Base-by-base conservation (phyloP, 2,888 invertebrate species). In the Euclidia mi region DNA sequence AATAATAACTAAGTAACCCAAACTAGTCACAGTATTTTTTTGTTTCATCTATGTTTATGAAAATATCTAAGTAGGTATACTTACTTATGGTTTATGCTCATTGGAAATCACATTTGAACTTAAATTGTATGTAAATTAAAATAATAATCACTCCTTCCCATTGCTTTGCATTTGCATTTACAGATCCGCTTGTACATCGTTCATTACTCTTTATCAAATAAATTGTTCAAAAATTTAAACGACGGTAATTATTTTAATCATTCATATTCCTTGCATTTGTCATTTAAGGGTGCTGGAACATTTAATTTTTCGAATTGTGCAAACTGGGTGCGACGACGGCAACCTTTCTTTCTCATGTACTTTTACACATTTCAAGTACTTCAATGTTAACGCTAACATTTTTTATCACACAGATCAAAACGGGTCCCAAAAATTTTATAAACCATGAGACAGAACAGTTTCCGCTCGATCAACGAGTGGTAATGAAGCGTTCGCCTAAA, bases 401-500 rank as follows among this genome's bases (percentile, higher is more conserved):
- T 73, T n/a, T 84, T 87, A 89, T 89, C 88, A 87, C 86, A 85
- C 83, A 81, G 86, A 81, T 88, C 74, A 85, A 82, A 78, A 81
- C 85, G 83, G 89, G 88, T 89, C 88, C 88, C 89, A 85, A 82
- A 73, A 84, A 87, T 88, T 85, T 87, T 79, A 79, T 82, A 85
- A 89, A 87, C 80, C 88, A 89, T 89, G 91, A 91, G 90, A 89
- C 84, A 87, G 86, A 88, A 84, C 58, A 85, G 88, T 87, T 84
- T 79, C 84, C 86, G 87, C 87, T 87, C 87, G 81, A 77, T 87
- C 85, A 89, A 88, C 89, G 85, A 89, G 87, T 88, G 90, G 82
- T 82, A 78, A 84, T 85, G 84, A 89, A 89, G 91, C 91, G 85
- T 86, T 89, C 79, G 89, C 90, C 88, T 90, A 88, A 87, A 89